Percentiles rank a stretch among this genome's conserved stretches.
phyloP scores from a whole-genome alignment of 2,888 invertebrate species.

The Serripes groenlandicus region DNA sequence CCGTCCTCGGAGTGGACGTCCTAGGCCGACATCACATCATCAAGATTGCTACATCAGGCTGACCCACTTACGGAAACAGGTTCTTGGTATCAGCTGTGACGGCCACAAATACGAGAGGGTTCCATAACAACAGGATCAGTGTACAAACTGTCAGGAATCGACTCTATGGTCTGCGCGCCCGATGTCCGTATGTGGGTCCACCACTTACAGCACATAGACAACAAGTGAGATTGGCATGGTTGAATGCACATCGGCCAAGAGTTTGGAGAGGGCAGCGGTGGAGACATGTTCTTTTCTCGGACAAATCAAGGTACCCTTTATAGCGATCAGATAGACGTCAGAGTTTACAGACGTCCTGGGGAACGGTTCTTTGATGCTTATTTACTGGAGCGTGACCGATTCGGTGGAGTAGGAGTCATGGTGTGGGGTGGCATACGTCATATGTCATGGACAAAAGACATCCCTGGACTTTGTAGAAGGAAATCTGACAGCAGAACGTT shows the following conservation, averaged over 20 bases:
- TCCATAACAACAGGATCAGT: too few species aligned
- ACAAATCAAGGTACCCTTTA: slow-evolving; percentile 33
- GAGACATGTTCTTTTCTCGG: slow-evolving; percentile 38
- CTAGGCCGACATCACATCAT: too few species aligned
- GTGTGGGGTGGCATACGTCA: slow-evolving; percentile 43
- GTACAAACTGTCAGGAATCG: too few species aligned
- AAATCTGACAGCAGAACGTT: slow-evolving; percentile 25
- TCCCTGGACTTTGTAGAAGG: slow-evolving; percentile 17
- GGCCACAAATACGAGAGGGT: too few species aligned
- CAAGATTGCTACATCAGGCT: too few species aligned
- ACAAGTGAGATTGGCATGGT: slow-evolving; percentile 6
- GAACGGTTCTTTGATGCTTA: slow-evolving; percentile 38
- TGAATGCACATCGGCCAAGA: slow-evolving; percentile 2
- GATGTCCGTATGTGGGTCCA: too few species aligned
- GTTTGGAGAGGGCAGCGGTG: too few species aligned
- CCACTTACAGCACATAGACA: background rate
- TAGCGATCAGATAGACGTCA: slow-evolving; percentile 24
- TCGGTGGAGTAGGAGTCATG: slow-evolving; percentile 41
- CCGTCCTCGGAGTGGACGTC: too few species aligned
- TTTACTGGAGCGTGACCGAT: slow-evolving; percentile 18
- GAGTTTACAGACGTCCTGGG: slow-evolving; percentile 24
- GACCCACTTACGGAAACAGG: too few species aligned
- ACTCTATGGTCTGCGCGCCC: too few species aligned
- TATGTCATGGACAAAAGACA: slow-evolving; percentile 6
- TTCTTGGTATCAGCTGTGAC: too few species aligned